Conservation (phyloP, 2,797 vertebrate genomes). For the Lophotriccus pileatus region DNA sequence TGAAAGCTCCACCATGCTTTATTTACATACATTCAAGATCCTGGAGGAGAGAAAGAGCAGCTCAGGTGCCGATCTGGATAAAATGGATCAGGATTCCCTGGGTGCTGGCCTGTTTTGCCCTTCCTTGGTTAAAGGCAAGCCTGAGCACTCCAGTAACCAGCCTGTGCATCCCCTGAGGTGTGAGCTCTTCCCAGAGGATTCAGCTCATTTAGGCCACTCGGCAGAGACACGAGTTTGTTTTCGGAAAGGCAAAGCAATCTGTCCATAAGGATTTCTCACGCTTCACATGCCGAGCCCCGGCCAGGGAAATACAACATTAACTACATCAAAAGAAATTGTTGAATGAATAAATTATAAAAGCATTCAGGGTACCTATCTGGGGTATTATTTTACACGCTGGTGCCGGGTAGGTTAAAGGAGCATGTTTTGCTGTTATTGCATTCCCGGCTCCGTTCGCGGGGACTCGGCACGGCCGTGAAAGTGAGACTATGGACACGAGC, state of each 20-base stretch:
- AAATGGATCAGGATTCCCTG: not conserved
- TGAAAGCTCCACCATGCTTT: not conserved
- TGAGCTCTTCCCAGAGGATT: not conserved
- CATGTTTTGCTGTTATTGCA: constrained; percentile 51
- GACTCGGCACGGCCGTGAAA: not conserved
- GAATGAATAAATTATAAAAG: constrained; percentile 73
- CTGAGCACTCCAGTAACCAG: not conserved
- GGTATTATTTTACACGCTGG: constrained; percentile 42
- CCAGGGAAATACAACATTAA: constrained; percentile 64
- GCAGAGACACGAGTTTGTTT: constrained; percentile 59
- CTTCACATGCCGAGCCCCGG: constrained; percentile 40
- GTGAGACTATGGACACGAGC: constrained; percentile 35
- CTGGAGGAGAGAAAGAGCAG: not conserved
- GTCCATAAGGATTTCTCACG: constrained; percentile 70
- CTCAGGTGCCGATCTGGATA: not conserved
- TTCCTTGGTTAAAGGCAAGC: rapidly evolving
- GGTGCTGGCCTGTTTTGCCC: not conserved
- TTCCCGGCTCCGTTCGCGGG: not conserved
- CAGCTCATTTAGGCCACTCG: constrained; percentile 30
- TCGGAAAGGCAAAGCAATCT: constrained; percentile 59
- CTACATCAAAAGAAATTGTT: constrained; percentile 53
- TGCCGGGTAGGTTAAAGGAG: constrained; percentile 55
- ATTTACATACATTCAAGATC: not conserved
- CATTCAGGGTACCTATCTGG: constrained; percentile 47
- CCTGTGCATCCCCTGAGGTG: rapidly evolving